Evolutionary conservation across 2,797 vertebrate genomes (phyloP).

Genomic region (Gobio occitaniae): DNA sequence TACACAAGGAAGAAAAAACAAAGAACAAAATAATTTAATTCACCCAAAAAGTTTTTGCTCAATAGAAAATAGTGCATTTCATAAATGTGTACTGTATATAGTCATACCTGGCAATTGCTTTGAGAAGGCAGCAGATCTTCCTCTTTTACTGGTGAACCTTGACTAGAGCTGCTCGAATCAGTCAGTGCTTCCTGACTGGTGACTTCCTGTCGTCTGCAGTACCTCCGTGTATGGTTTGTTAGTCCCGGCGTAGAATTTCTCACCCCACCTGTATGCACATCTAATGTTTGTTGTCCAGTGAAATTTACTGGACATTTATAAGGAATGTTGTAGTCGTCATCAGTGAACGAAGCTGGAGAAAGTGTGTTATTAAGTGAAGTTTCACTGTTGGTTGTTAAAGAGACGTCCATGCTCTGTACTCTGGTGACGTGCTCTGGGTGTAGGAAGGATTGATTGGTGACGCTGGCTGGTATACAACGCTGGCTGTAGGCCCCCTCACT

Average conservation of each 20-base stretch:
- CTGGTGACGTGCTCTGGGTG: constrained; percentile 67
- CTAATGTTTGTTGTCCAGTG: constrained; percentile 69
- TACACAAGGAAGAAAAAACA: constrained; percentile 7
- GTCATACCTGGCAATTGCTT: constrained; percentile 71
- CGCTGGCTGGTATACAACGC: constrained; percentile 59
- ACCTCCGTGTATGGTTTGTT: constrained; percentile 74
- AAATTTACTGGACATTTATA: constrained; percentile 72
- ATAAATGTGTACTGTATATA: not conserved
- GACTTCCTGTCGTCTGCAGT: constrained; percentile 82
- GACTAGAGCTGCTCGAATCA: constrained; percentile 69
- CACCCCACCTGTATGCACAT: constrained; percentile 77
- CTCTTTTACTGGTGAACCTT: constrained; percentile 65
- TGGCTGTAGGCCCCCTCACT: constrained; percentile 85
- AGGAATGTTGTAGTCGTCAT: constrained; percentile 71
- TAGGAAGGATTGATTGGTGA: constrained; percentile 59
- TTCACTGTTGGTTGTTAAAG: constrained; percentile 61
- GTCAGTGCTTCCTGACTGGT: constrained; percentile 71
- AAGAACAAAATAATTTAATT: not conserved
- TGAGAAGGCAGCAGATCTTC: constrained; percentile 58
- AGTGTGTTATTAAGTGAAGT: constrained; percentile 69
- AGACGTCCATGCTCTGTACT: constrained; percentile 75
- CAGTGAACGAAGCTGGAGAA: constrained; percentile 64
- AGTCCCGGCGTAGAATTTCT: constrained; percentile 80
- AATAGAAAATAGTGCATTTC: not conserved
- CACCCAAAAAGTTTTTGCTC: not conserved